Evolutionary conservation across 1,140 invertebrate species (phyloP), one percentile per base, ranked within the genome.

Genomic region (Acromyrmex heyeri): DNA sequence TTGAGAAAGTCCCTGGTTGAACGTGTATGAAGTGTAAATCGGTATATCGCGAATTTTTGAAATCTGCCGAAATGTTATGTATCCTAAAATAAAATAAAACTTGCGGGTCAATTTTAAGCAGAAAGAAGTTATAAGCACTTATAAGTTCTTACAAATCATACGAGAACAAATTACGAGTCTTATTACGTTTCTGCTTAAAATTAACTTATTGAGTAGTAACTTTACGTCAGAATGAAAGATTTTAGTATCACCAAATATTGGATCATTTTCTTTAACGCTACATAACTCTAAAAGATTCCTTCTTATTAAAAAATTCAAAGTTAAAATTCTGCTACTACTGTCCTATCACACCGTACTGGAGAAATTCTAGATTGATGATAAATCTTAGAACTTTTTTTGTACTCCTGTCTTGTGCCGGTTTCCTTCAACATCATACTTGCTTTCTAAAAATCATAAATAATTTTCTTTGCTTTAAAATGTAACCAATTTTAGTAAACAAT

Each of bases 391-490:
- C 8, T 78, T 21, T 18, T 34, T 12, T 0, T 10, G 18, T 21
- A 34, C 44, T 12, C 7, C 14, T 55, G 62, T 12, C 18, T 57
- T 59, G 34, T 38, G 65, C 12, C 7, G 12, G 16, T 27, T 61
- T 16, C n/a, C 53, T 59, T 57, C 38, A 38, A n/a, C 38, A 34
- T 7, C 57, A n/a, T 7, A 18, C 27, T 61, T 59, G 14, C 5
- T 12, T 10, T 61, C 79, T 83, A 57, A 50, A 83, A 83, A 27
- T 75, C 44, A 82, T 18, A 83, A 83, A 50, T 48, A 24, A 61
- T 34, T 82, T 50, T 18, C 38, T 61, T 7, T 12, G 24, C 18
- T 61, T 75, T 50, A 8, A 82, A 14, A 81, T 44, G 3, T 69
- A 73, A 73, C 59, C 12, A 44, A 44, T 1, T 6, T 34, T 0